Evolutionary conservation across 2,888 invertebrate genomes (phyloP).

Genomic region (Podabrus alpinus): DNA sequence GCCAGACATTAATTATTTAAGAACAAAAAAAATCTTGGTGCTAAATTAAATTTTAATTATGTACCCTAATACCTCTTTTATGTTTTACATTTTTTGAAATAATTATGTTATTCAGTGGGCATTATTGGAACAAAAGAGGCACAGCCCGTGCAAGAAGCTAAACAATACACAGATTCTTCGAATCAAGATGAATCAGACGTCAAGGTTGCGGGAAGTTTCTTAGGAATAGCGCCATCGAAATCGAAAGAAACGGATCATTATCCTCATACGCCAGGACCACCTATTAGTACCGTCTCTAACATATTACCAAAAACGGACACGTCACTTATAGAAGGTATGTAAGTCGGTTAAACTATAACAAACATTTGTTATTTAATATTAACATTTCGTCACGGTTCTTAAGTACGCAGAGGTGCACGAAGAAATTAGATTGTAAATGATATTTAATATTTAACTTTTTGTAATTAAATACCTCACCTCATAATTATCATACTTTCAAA

Average conservation of each 20-base stretch:
- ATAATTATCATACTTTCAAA: not conserved
- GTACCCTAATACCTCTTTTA: not conserved
- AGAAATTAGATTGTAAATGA: not conserved
- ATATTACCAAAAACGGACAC: conserved; percentile 57
- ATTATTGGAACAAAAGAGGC: conserved; percentile 69
- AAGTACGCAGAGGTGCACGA: not conserved
- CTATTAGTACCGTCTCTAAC: conserved; percentile 47
- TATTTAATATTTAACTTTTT: conserved; percentile 1
- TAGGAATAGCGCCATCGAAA: conserved; percentile 40
- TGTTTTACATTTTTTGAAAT: not conserved
- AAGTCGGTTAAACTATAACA: not conserved
- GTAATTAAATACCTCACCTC: not conserved
- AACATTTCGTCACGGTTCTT: conserved; percentile 1
- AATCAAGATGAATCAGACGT: conserved; percentile 50
- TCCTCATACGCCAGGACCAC: conserved; percentile 49
- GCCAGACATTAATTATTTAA: not conserved
- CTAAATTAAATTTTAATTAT: not conserved
- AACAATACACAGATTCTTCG: conserved; percentile 60
- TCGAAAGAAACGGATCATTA: conserved; percentile 30
- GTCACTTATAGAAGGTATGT: conserved; percentile 60
- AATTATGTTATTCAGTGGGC: conserved; percentile 61
- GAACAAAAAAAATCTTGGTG: not conserved
- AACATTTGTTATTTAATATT: not conserved
- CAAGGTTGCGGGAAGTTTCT: conserved; percentile 57
- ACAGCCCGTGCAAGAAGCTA: conserved; percentile 62